Percentiles rank a stretch among this genome's conserved stretches.
phyloP scores from a whole-genome alignment of 92 coral and sea anemone genomes.

The Porites cylindrica region DNA sequence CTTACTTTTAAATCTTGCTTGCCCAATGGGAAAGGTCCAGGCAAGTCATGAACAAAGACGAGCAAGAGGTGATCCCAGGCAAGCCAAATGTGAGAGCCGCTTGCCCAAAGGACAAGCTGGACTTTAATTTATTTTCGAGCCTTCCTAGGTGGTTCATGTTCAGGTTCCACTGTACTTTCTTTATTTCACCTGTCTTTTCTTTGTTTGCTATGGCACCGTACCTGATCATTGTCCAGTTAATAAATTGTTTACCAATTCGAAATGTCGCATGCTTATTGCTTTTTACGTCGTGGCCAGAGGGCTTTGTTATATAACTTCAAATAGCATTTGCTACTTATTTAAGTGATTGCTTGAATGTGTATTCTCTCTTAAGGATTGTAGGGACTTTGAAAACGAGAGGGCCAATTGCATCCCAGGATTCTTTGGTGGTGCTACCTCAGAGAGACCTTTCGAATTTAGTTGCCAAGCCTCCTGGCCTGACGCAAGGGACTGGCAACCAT shows the following conservation, averaged over 20 bases:
- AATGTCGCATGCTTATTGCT: not conserved
- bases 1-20: too few species aligned
- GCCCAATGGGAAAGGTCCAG: too few species aligned
- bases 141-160: too few species aligned
- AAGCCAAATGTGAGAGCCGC: too few species aligned
- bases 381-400: slow-evolving; percentile 61
- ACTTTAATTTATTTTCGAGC: too few species aligned
- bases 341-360: not conserved
- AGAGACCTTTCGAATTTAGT: slow-evolving; percentile 89
- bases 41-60: too few species aligned
- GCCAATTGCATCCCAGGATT: slow-evolving; percentile 85
- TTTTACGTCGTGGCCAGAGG: not conserved
- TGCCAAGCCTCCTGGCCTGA: slow-evolving; percentile 97
- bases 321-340: not conserved
- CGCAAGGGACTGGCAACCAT: slow-evolving; percentile 79
- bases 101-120: too few species aligned
- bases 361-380: slow-evolving; percentile 72
- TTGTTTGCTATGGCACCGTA: not conserved
- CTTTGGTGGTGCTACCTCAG: slow-evolving; percentile 85
- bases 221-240: not conserved
- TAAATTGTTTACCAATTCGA: not conserved
- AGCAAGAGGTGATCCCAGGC: too few species aligned
- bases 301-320: not conserved
- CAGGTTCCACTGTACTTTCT: too few species aligned
- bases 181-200: too few species aligned